Evolutionary conservation across 2,797 vertebrate species (phyloP).

Genomic region (Cephalopachus bancanus): DNA sequence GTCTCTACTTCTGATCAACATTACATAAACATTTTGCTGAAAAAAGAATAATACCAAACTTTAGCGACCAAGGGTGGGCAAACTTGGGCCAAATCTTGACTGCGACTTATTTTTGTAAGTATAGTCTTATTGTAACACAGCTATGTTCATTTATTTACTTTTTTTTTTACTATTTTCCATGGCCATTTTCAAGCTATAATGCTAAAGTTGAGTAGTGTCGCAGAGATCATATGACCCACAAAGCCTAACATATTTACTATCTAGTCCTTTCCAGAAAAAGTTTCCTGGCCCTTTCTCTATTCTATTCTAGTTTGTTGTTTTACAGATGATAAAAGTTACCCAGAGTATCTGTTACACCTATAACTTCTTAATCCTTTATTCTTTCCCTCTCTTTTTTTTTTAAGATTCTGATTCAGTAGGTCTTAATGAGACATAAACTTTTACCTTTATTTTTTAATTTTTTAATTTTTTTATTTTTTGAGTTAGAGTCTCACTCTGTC

Average conservation of each 20-base stretch:
- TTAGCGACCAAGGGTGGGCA: neutral
- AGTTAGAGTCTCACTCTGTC: no score
- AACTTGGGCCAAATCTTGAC: neutral
- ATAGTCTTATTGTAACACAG: neutral
- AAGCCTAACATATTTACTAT: conserved; percentile 11
- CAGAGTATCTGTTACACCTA: neutral
- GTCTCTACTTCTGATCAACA: conserved; percentile 58
- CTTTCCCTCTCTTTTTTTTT: neutral
- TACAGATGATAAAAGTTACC: neutral
- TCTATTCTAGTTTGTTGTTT: conserved; percentile 6
- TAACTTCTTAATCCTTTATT: neutral
- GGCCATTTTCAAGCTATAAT: neutral
- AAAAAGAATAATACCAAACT: conserved; percentile 42
- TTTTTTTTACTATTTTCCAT: neutral
- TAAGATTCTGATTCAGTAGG: neutral
- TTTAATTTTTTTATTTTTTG: no score
- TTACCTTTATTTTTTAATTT: neutral
- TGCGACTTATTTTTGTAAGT: conserved; percentile 44
- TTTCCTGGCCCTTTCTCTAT: neutral
- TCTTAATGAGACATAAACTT: conserved; percentile 38
- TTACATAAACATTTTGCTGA: conserved; percentile 61
- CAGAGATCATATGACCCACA: neutral
- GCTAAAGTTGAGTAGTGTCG: neutral
- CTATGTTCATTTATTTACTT: conserved; percentile 33
- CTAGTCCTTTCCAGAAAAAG: neutral